Evolutionary conservation across 1,140 invertebrate genomes (phyloP), one percentile per base, ranked within the genome.

Genomic region (Drosophila kurseongensis): DNA sequence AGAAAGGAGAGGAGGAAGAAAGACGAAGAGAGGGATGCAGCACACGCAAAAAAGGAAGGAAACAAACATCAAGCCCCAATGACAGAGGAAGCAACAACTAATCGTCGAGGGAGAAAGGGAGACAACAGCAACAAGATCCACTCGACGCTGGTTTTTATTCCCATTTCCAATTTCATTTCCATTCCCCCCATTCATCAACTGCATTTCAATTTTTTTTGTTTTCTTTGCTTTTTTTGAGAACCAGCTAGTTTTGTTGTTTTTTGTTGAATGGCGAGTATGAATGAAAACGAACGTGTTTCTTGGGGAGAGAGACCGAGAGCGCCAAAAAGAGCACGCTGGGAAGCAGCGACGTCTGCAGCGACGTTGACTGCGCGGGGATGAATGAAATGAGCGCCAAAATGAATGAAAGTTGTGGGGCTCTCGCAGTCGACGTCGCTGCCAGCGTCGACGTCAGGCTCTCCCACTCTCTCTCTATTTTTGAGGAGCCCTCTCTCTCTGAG

Each of bases 241-340:
- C 84, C 79, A 88, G 71, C 80, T 78, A 86, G 60, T 78, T 72
- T 40, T 57, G 12, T 51, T 59, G 38, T 78, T 76, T 35, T 76
- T 76, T 59, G 41, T 41, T 75, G 84, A 59, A 67, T 78, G 61
- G 56, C 56, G 55, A 89, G 84, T 75, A 84, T 89, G 84, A 89
- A 89, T 90, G 85, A 80, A 84, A 89, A 84, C 84, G 84, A 88
- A 88, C 79, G 83, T 86, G 84, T 86, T 89, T 86, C 66, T 61
- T 77, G n/a, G 14, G 41, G 63, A 51, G 75, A 58, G 41, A 60
- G 60, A 35, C 13, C 32, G 68, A 51, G 67, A 59, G 44, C 66
- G 54, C 68, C 57, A 52, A 41, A 55, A 41, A 48, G 58, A 45
- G 42, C 44, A 42, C 29, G 9, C 36, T 36, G 18, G 40, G 27